Percentiles rank a stretch among this genome's conserved stretches.
These are phyloP conservation scores for Ptyas mucosa DNA, from an alignment of 2,113 vertebrate species.

Conservation along the genomic window DNA sequence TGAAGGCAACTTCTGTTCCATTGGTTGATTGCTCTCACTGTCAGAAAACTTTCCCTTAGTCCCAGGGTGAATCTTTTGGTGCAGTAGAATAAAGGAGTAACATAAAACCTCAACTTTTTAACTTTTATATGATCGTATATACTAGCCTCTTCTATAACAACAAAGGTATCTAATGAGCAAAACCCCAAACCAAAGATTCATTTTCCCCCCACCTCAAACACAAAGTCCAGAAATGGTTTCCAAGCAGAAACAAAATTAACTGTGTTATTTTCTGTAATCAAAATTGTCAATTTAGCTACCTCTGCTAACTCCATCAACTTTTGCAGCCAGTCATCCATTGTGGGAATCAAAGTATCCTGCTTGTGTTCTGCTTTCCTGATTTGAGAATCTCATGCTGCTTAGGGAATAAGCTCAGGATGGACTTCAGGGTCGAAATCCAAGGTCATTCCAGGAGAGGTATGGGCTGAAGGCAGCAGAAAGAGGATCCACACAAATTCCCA, in stretches of 20 bases:
- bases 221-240: background rate
- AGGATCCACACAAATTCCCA: background rate
- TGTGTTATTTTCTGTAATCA: background rate
- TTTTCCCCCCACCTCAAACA: background rate
- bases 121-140: background rate
- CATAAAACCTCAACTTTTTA: too few relatives aligned
- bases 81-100: too few relatives aligned
- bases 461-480: background rate
- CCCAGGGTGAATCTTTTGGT: too few relatives aligned
- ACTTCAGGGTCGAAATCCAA: background rate
- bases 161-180: background rate
- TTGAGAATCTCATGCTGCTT: background rate
- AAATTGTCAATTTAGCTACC: background rate
- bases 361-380: background rate
- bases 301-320: background rate
- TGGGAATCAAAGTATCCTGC: background rate
- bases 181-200: background rate
- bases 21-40: too few relatives aligned
- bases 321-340: background rate
- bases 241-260: background rate
- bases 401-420: background rate
- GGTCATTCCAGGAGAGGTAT: background rate
- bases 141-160: background rate
- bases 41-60: too few relatives aligned
- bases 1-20: too few relatives aligned